phyloP scores from a whole-genome alignment of 2,113 vertebrate species.

The Dromas ardeola region DNA sequence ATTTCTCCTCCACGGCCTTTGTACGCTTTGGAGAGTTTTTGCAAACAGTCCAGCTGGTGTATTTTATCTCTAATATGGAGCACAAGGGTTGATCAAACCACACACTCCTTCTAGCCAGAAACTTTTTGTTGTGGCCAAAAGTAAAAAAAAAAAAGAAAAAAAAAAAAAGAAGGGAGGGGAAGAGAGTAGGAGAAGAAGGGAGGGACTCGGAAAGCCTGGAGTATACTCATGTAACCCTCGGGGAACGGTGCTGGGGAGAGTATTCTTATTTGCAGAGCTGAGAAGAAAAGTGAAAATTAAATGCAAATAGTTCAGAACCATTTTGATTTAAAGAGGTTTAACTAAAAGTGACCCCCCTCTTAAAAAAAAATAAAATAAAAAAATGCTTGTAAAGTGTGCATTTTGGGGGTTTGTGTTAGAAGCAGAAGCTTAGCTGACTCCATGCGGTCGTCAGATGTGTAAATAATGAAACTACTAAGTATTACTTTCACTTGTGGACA shows the following conservation, averaged over 20 bases:
- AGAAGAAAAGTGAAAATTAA: constrained; percentile 39
- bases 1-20: constrained; percentile 57
- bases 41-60: constrained; percentile 47
- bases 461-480: constrained; percentile 22
- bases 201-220: neutral
- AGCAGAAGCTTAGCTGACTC: neutral
- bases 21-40: constrained; percentile 60
- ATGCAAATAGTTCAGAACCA: neutral
- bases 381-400: neutral
- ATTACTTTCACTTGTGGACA: constrained; percentile 39
- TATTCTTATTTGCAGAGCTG: constrained; percentile 2
- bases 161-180: neutral
- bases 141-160: too few species aligned
- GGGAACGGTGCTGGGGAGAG: neutral
- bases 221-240: neutral
- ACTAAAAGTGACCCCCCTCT: neutral
- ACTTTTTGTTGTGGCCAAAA: constrained; percentile 49
- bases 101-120: constrained; percentile 39
- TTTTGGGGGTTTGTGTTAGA: constrained; percentile 26
- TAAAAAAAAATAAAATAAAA: neutral
- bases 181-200: neutral
- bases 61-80: constrained; percentile 46
- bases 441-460: constrained; percentile 28
- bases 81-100: neutral
- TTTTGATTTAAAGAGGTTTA: constrained; percentile 34